A percentile compares a stretch with the other conserved stretches of the same genome.
phyloP scores from a whole-genome alignment of 2,888 invertebrate genomes.

The Lasioglossum marginatum region DNA sequence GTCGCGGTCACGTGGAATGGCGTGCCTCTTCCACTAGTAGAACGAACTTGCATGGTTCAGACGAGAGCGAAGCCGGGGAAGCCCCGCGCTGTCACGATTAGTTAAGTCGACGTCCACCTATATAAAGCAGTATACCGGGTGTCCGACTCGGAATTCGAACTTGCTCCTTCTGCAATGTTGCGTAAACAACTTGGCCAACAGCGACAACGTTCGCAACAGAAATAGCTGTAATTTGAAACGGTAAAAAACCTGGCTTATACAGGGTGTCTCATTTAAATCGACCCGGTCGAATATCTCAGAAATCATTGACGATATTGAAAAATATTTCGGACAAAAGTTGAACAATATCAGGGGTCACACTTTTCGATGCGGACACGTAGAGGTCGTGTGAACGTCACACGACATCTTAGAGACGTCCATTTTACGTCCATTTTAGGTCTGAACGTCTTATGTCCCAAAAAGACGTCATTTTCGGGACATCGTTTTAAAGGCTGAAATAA shows the following conservation, averaged over 20 bases:
- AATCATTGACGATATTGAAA: too few relatives aligned
- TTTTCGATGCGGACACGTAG: too few relatives aligned
- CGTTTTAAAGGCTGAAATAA: too few relatives aligned
- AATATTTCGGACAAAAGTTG: too few relatives aligned
- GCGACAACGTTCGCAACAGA: not conserved
- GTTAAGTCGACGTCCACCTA: slow-evolving; percentile 83
- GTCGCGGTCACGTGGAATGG: slow-evolving; percentile 63
- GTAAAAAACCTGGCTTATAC: not conserved
- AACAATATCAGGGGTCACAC: too few relatives aligned
- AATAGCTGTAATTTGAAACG: not conserved
- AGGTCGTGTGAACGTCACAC: too few relatives aligned
- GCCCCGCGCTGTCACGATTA: slow-evolving; percentile 79
- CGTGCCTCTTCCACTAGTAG: slow-evolving; percentile 62
- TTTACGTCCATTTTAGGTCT: too few relatives aligned
- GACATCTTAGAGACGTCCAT: too few relatives aligned
- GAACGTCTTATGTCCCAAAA: too few relatives aligned
- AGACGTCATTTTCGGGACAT: too few relatives aligned
- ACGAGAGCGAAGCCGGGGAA: slow-evolving; percentile 81
- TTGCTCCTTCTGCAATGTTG: not conserved
- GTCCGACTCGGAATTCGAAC: not conserved
- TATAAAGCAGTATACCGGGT: slow-evolving; percentile 71
- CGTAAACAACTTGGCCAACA: not conserved
- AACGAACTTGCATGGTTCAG: slow-evolving; percentile 75
- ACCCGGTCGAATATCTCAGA: too few relatives aligned
- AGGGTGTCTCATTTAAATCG: too few relatives aligned